These are phyloP conservation scores for Sarcophaga subvicina DNA, from an alignment of 2,888 invertebrate species.

Conservation along the genomic window DNA sequence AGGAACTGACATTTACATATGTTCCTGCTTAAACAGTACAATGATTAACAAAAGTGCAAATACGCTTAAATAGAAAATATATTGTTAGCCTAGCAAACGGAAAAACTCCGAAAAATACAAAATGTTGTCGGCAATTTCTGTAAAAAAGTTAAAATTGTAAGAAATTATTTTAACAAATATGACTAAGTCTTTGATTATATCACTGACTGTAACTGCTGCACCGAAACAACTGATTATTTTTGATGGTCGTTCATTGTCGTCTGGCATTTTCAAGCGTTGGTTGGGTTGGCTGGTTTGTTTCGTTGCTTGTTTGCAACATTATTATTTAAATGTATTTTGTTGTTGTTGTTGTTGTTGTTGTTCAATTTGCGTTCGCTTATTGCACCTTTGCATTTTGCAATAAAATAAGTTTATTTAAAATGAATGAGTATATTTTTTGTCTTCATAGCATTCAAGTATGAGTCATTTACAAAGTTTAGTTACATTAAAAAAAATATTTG, in stretches of 20 bases:
- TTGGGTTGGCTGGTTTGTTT: constrained; percentile 4
- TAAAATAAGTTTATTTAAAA: constrained; percentile 6
- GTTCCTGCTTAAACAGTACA: not conserved
- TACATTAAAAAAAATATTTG: no score
- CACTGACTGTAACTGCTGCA: not conserved
- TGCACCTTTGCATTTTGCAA: constrained; percentile 58
- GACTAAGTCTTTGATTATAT: no score
- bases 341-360: not conserved
- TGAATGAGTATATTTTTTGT: no score
- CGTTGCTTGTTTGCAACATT: not conserved
- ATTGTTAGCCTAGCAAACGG: no score
- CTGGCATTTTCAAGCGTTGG: constrained; percentile 61
- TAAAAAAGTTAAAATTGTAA: no score
- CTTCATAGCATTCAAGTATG: constrained; percentile 5
- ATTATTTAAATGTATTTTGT: not conserved
- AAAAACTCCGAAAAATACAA: no score
- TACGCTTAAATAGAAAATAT: no score
- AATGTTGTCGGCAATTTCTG: no score
- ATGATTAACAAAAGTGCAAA: no score
- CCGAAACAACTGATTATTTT: constrained; percentile 56
- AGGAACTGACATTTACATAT: constrained; percentile 7
- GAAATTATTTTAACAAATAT: no score
- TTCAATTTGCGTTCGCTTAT: constrained; percentile 33
- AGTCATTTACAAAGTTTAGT: constrained; percentile 31
- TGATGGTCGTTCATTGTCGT: constrained; percentile 66